A percentile compares a stretch with the other conserved stretches of the same genome.
phyloP scores from a whole-genome alignment of 2,797 vertebrate species.

The Rhodeus uyekii region DNA sequence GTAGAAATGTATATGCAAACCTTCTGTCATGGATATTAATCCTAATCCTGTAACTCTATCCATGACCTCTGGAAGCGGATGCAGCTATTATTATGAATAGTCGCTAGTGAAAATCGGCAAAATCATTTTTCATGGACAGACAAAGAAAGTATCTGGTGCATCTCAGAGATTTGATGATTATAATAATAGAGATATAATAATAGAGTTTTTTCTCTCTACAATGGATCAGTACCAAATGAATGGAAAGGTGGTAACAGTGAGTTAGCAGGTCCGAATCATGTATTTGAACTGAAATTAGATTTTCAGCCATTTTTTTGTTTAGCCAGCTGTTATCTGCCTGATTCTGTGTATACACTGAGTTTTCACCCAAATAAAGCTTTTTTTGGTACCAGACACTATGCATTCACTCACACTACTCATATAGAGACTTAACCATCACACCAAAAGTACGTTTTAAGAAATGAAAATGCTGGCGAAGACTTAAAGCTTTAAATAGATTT shows the following conservation, averaged over 20 bases:
- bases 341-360: not conserved
- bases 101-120: not conserved
- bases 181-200: not conserved
- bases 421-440: not conserved
- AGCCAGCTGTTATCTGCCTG: not conserved
- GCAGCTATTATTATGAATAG: not conserved
- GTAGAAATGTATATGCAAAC: not conserved
- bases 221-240: not conserved
- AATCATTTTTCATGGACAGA: not conserved
- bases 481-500: constrained; percentile 6
- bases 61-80: not conserved
- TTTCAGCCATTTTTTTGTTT: not conserved
- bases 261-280: not conserved
- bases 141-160: too few species aligned
- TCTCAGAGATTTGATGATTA: not conserved
- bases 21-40: not conserved
- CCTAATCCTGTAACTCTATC: not conserved
- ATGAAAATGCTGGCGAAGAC: not conserved
- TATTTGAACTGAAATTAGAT: not conserved
- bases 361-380: not conserved
- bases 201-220: not conserved
- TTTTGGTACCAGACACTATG: not conserved
- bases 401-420: not conserved
- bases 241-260: not conserved
- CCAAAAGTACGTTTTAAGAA: constrained; percentile 7